Evolutionary conservation across 2,888 invertebrate genomes (phyloP), one percentile per base, ranked within the genome.

Genomic region (Amphipyra tragopoginis): DNA sequence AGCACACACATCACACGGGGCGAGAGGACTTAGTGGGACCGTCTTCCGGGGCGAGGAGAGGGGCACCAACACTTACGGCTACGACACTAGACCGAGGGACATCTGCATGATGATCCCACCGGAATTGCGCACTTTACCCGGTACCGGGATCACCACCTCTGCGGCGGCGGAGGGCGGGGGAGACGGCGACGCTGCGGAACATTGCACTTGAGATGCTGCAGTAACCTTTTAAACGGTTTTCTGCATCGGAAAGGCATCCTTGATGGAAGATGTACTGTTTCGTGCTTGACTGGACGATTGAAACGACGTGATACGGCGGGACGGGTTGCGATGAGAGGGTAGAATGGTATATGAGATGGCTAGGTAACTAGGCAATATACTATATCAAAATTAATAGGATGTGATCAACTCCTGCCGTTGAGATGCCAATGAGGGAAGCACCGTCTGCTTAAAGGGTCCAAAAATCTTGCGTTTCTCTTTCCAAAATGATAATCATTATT

Each of bases 41-140:
- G 26, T 26, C 47, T 52, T 52, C 56, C 51, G 57, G 65, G 60
- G 51, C 66, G 63, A 60, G 63, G 48, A 58, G 63, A 61, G 81
- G 84, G 75, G 65, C 87, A 88, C 84, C 83, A 84, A 78, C 82
- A 92, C 93, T 93, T 92, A 93, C 74, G 67, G 73, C 86, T 90
- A 93, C 79, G 90, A 84, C 67, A 88, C 86, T 15, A 65, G 65
- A 77, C 81, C 76, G 77, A 84, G 86, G 62, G 90, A 85, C 85
- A 83, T 80, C 82, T 87, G 86, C 83, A 82, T 67, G 75, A 85
- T 73, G 77, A 85, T 76, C 78, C 89, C 89, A 68, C 89, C 92
- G 70, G 88, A 77, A 65, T 79, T 83, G 77, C 91, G 90, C 76
- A 95, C 93, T 77, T 86, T 87, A 78, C 95, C 95, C 63, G 95